Conservation (phyloP, 2,888 invertebrate species). For the Orthonychiurus folsomi region DNA sequence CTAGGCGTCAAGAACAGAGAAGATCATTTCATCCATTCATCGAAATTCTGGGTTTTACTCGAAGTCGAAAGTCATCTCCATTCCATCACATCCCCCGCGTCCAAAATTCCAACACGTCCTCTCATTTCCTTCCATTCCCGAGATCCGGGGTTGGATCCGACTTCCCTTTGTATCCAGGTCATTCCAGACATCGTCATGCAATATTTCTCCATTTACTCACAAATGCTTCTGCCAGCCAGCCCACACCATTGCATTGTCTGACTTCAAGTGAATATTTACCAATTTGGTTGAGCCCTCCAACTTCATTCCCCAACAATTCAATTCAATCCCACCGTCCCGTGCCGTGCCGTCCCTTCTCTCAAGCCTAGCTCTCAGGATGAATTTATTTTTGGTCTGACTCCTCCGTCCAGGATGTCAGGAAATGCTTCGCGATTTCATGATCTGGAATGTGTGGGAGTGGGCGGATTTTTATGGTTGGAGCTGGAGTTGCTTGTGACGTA, state of each 20-base stretch:
- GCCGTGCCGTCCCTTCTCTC: no score
- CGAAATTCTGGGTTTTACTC: no score
- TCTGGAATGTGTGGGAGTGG: no score
- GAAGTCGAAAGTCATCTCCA: background rate
- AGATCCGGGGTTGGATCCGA: no score
- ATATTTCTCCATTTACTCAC: background rate
- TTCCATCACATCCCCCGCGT: no score
- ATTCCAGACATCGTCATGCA: background rate
- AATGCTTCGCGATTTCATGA: no score
- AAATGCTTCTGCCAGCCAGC: background rate
- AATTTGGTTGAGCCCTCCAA: background rate
- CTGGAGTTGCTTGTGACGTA: no score
- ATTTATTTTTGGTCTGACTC: no score
- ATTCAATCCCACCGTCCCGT: background rate
- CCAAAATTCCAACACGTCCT: background rate
- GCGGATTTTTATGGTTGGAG: no score
- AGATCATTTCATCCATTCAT: background rate
- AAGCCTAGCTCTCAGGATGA: no score
- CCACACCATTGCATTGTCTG: no score
- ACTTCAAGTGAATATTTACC: slow-evolving; percentile 1
- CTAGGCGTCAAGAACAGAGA: background rate
- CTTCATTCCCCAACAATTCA: background rate
- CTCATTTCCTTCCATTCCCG: background rate
- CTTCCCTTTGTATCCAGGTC: background rate
- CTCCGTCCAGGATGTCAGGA: no score